Conservation (phyloP, 2,113 vertebrate species). For the Cacatua alba region DNA sequence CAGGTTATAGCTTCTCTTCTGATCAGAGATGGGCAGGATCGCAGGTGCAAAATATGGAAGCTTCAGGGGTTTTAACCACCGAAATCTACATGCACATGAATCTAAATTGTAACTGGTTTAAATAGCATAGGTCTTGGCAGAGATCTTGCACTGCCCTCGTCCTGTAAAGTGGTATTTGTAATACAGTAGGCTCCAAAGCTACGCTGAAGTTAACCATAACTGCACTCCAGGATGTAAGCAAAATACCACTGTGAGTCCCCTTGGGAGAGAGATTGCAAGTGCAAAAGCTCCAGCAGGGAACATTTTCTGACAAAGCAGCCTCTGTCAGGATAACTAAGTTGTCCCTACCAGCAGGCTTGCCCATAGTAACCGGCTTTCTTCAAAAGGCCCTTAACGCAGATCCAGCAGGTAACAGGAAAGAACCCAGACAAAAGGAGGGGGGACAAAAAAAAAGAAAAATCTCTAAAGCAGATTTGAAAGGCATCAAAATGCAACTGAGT, state of each 20-base stretch:
- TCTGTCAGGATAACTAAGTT: neutral
- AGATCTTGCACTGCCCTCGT: neutral
- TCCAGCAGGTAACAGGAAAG: neutral
- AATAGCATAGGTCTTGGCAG: neutral
- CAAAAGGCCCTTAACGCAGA: too few species aligned
- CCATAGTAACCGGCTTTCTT: accelerated
- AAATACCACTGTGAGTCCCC: neutral
- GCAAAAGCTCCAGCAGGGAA: neutral
- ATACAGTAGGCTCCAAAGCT: neutral
- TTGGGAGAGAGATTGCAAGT: neutral
- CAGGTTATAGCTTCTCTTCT: neutral
- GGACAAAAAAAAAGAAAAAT: neutral
- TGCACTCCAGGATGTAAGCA: neutral
- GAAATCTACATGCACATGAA: neutral
- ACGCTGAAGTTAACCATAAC: neutral
- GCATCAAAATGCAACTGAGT: neutral
- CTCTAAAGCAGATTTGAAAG: neutral
- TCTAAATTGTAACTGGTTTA: neutral
- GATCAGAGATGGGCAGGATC: neutral
- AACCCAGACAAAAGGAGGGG: neutral
- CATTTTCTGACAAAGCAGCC: neutral
- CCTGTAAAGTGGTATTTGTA: neutral
- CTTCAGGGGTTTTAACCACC: neutral
- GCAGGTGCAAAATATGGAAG: neutral
- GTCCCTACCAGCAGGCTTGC: neutral